Percentiles rank a stretch among this genome's conserved stretches.
These are phyloP conservation scores for Oplegnathus fasciatus DNA, from an alignment of 2,113 vertebrate species.

Conservation along the genomic window DNA sequence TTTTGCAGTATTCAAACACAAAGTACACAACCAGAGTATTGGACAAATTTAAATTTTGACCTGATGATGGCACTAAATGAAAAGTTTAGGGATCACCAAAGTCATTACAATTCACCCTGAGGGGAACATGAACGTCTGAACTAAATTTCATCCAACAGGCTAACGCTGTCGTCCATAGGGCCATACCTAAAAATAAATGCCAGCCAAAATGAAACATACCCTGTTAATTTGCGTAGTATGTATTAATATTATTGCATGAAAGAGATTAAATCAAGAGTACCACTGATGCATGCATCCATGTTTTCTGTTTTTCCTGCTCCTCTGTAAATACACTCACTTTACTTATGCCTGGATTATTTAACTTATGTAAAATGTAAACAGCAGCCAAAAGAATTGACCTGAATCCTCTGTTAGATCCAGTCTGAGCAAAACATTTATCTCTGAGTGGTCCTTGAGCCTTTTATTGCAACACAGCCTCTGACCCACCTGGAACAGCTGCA, in stretches of 20 bases:
- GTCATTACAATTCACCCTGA: no score
- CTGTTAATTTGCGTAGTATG: no score
- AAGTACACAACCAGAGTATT: no score
- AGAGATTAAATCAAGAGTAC: not conserved
- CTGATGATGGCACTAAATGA: not conserved
- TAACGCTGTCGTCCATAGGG: no score
- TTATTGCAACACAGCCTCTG: constrained; percentile 19
- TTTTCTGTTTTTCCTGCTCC: no score
- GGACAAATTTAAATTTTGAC: no score
- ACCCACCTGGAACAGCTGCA: constrained; percentile 19
- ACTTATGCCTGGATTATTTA: not conserved
- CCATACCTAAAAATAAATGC: no score
- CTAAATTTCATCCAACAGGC: no score
- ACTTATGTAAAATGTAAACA: not conserved
- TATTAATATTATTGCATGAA: no score
- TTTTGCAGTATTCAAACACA: no score
- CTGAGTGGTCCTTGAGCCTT: constrained; percentile 32
- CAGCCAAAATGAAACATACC: no score
- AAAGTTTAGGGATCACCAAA: not conserved
- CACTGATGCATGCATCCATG: not conserved
- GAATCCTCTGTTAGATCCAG: constrained; percentile 7
- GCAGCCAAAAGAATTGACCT: not conserved
- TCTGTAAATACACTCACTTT: not conserved
- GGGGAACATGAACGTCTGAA: no score
- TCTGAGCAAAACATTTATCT: constrained; percentile 27